A percentile compares a stretch with the other conserved stretches of the same genome.
Conservation (phyloP, 2,797 vertebrate species). For the Acanthis flammea region DNA sequence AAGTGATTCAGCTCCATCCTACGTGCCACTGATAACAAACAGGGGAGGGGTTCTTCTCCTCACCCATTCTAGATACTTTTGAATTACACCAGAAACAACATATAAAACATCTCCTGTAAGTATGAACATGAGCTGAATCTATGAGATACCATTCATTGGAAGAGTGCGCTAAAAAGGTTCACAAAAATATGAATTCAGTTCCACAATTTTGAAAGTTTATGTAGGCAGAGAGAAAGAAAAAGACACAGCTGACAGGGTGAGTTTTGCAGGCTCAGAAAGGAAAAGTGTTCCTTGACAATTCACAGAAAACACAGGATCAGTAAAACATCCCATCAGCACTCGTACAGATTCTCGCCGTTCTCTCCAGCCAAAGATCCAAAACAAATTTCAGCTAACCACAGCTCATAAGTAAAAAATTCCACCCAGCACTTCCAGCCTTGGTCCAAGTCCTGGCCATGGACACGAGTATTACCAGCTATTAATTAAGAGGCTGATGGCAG, state of each 20-base stretch:
- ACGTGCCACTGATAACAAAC: neutral
- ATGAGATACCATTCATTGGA: neutral
- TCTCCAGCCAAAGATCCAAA: constrained; percentile 1
- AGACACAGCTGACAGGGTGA: neutral
- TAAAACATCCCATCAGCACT: neutral
- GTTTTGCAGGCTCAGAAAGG: neutral
- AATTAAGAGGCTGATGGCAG: neutral
- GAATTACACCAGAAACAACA: neutral
- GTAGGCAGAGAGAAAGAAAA: neutral
- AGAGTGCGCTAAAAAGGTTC: neutral
- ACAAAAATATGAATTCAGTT: neutral
- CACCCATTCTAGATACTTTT: neutral
- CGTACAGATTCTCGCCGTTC: neutral
- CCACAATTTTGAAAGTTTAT: neutral
- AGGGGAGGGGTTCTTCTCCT: neutral
- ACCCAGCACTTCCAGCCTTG: neutral
- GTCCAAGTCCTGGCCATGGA: neutral
- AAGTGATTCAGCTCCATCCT: constrained; percentile 16
- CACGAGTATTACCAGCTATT: neutral
- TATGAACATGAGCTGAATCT: neutral
- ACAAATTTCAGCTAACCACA: constrained; percentile 9
- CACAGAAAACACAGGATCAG: neutral
- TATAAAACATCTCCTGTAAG: neutral
- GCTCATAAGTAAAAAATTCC: constrained; percentile 12
- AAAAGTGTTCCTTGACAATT: neutral